Conservation (phyloP, 2,113 vertebrate genomes). For the Sisor rabdophorus region DNA sequence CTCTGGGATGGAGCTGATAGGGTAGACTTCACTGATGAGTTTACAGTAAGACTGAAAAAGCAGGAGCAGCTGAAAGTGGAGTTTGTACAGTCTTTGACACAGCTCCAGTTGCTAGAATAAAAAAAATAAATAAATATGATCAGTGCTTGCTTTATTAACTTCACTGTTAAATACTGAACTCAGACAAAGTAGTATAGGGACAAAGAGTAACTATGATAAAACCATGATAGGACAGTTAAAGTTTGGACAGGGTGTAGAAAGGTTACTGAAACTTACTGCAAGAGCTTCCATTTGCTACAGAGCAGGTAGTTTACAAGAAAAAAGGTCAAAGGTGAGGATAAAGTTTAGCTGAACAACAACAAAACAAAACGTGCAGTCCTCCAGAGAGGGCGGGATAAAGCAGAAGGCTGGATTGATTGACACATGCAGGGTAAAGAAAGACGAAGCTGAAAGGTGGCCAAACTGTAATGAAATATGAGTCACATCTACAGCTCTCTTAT, state of each 20-base stretch:
- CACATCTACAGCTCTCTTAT: conserved; percentile 19
- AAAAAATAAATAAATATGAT: conserved; percentile 16
- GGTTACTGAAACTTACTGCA: conserved; percentile 90
- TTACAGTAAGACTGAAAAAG: conserved; percentile 99
- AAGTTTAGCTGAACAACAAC: conserved; percentile 74
- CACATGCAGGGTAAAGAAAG: conserved; percentile 54
- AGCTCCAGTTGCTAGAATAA: conserved; percentile 89
- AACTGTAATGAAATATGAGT: conserved; percentile 17
- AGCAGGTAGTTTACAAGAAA: conserved; percentile 91
- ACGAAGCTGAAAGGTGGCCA: conserved; percentile 17
- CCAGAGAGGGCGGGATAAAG: conserved; percentile 59
- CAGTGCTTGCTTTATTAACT: conserved; percentile 6
- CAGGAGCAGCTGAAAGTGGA: conserved; percentile 96
- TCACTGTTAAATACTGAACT: neutral
- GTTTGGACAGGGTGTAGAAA: conserved; percentile 55
- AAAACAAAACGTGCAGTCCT: conserved; percentile 77
- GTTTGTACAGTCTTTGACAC: conserved; percentile 95
- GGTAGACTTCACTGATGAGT: conserved; percentile 93
- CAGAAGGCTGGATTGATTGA: conserved; percentile 27
- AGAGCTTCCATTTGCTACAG: conserved; percentile 99
- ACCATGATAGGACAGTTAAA: neutral
- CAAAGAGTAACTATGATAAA: neutral
- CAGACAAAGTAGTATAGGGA: neutral
- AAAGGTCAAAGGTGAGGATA: conserved; percentile 77
- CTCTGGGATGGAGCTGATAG: conserved; percentile 92